Evolutionary conservation across 2,113 vertebrate genomes (phyloP), one percentile per base, ranked within the genome.

Genomic region (Microtus richardsoni): DNA sequence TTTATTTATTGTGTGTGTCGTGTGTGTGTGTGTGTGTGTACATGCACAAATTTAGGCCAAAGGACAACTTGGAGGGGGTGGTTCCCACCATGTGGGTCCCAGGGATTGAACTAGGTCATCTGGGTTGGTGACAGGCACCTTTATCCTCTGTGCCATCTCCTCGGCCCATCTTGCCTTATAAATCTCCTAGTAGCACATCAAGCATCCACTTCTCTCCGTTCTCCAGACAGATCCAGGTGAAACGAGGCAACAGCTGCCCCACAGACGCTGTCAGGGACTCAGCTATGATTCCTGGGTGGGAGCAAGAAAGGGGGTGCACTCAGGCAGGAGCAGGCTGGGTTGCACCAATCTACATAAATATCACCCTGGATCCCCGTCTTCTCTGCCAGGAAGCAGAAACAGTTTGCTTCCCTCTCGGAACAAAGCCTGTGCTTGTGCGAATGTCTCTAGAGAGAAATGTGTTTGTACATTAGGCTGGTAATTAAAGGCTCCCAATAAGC

Each of bases 401-500:
- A 52, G 60, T 88, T 92, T 89, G 93, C 82, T 74, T 88, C 92
- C 80, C 92, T 78, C 90, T 60, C 21, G 16, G 92, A 93, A 95
- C 92, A 93, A 92, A 95, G 94, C 64, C 96, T 74, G 75, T 74
- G 79, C 89, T 75, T 80, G 78, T 30, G 7, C 66, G 93, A 95
- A 44, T 1, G 28, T 97, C 96, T 97, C 96, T 39, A 41, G 96
- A 92, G 97, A 87, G 93, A 95, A 96, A 91, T 89, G 93, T 97
- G 91, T 97, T 95, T 97, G 96, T 95, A 84, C 92, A 89, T 97
- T 94, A 95, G 83, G 73, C 94, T 94, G 88, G 96, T 97, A 96
- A 98, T 97, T 96, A 96, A 98, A 96, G 92, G 75, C 88, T 94
- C 94, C 92, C 90, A 95, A 88, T 90, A 95, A 97, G 92, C 91